Conservation (phyloP, 2,113 vertebrate genomes). For the Carlito syrichta region DNA sequence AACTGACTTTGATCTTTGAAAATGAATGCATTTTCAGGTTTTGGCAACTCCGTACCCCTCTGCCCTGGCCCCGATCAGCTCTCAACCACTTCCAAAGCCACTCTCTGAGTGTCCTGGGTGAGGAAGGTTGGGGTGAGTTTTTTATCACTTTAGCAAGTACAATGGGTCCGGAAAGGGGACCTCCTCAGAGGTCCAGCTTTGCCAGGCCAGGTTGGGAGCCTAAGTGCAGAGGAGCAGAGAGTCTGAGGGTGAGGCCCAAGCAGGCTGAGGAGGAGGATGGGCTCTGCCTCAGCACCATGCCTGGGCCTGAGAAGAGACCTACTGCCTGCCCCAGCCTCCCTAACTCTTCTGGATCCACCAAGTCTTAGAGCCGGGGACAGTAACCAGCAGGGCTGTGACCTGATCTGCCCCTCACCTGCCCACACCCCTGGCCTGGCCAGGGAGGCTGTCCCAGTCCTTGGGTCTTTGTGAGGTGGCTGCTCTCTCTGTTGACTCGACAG, state of each 20-base stretch:
- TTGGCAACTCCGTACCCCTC: neutral
- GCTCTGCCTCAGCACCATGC: neutral
- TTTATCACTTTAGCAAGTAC: neutral
- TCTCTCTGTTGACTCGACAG: neutral
- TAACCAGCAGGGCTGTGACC: neutral
- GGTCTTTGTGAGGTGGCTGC: neutral
- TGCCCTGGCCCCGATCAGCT: neutral
- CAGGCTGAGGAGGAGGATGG: no score
- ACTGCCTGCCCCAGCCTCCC: neutral
- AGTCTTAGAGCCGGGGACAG: neutral
- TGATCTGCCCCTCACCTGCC: no score
- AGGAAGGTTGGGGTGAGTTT: neutral
- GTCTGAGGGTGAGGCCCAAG: neutral
- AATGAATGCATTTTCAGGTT: neutral
- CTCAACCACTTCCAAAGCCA: neutral
- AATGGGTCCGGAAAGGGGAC: neutral
- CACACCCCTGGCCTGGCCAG: rapidly evolving
- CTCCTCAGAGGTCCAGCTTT: neutral
- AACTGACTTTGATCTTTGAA: neutral
- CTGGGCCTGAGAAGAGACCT: neutral
- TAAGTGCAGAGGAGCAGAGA: neutral
- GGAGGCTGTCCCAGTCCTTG: neutral
- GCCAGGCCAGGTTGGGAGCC: neutral
- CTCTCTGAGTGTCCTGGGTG: neutral
- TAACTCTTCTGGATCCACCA: neutral